Base-by-base conservation (phyloP, 2,797 vertebrate genomes). In the Harpagifer antarcticus region DNA sequence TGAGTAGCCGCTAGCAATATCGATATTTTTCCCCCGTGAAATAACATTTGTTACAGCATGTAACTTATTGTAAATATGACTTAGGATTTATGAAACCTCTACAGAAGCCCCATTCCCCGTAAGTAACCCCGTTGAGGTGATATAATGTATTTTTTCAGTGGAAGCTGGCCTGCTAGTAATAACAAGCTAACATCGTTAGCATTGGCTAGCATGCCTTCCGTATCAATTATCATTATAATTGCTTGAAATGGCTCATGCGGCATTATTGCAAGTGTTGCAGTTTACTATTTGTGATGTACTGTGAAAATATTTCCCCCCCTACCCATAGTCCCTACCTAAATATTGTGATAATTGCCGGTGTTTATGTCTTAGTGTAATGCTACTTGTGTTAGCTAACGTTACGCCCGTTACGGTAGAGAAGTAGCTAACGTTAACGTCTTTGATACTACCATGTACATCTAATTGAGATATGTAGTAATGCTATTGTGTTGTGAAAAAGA, bases 1-100 rank as follows among this genome's bases (percentile, higher is more conserved):
- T 91, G 82, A 90, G 68, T 81, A 89, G 83, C 90, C 84, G 78
- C 76, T 86, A 88, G 79, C 81, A 81, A 87, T 91, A 87, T 89
- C 76, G 64, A 69, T 70, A 84, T 88, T 81, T 87, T 85, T 90
- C 78, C 78, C 59, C 80, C 40, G 62, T 13, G 3, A 5, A 78
- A 56, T 83, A 72, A 40, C 15, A 40, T 63, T 81, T 76, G 81
- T 87, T 86, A 58, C 78, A 76, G 62, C 61, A 79, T 77, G 65
- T 69, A 17, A 52, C 19, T 68, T 52, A 42, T 23, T 82, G 75
- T 82, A 91, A 90, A 86, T 53, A 89, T 89, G 90, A 83, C 79
- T 78, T 89, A 82, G 74, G 72, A 79, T 86, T 89, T 67, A 90
- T 87, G 77, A 85, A 88, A 81, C 74, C 7, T 27, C 68, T 2